These are phyloP conservation scores for Rhabdophis nuchalis DNA, from an alignment of 2,797 vertebrate genomes.

Conservation along the genomic window DNA sequence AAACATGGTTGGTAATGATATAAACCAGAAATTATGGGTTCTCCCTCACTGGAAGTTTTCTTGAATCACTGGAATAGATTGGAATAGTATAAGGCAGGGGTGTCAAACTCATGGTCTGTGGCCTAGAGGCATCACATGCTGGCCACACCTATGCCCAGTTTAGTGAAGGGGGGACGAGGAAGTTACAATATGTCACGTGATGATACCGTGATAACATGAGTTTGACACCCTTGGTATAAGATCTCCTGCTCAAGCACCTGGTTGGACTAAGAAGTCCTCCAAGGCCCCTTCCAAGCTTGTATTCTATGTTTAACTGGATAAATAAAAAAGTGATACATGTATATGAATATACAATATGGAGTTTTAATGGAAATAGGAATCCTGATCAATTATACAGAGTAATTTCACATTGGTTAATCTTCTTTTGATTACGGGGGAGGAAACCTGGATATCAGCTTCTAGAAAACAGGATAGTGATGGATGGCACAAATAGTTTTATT, in stretches of 20 bases:
- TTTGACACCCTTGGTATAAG: not conserved
- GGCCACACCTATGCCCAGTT: no score
- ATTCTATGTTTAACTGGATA: not conserved
- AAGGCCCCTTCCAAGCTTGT: not conserved
- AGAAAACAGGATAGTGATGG: not conserved
- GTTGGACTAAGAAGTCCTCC: not conserved
- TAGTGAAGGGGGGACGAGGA: no score
- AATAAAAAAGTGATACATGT: not conserved
- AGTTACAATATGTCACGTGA: no score
- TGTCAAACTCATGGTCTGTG: no score
- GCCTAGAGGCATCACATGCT: no score
- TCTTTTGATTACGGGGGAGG: not conserved
- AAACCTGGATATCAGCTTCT: not conserved
- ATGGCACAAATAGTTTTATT: not conserved
- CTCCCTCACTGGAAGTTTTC: not conserved
- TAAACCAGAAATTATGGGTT: not conserved
- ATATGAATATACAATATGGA: not conserved
- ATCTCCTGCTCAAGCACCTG: not conserved
- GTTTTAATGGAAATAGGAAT: not conserved
- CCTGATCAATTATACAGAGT: not conserved
- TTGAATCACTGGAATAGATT: not conserved
- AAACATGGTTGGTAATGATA: not conserved
- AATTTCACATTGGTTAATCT: not conserved
- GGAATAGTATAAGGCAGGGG: not conserved
- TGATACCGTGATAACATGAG: fast-evolving